These are phyloP conservation scores for Meriones unguiculatus DNA, from an alignment of 2,113 vertebrate species.

Conservation along the genomic window DNA sequence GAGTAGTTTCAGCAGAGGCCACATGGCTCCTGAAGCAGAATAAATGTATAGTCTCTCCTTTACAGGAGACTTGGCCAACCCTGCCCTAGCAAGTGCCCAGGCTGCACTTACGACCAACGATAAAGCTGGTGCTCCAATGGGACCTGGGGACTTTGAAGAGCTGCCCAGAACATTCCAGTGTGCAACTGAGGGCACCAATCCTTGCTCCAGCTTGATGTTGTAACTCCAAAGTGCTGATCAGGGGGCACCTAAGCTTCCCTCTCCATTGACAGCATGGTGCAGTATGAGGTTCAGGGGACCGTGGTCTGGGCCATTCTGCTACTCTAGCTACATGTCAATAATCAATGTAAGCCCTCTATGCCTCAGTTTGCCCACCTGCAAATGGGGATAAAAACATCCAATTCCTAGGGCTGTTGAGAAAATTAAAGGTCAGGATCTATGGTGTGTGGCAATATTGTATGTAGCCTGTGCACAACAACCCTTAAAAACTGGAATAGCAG, in stretches of 20 bases:
- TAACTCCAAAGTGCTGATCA: neutral
- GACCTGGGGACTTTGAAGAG: neutral
- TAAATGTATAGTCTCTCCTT: neutral
- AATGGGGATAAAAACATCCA: neutral
- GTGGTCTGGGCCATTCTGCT: neutral
- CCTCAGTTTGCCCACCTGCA: neutral
- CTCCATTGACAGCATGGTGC: neutral
- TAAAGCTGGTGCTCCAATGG: neutral
- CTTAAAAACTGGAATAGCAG: neutral
- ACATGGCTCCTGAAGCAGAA: neutral
- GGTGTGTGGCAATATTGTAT: neutral
- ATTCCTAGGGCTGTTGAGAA: neutral
- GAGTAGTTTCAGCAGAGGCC: constrained; percentile 21
- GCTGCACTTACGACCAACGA: neutral
- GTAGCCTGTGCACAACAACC: neutral
- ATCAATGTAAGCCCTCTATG: neutral
- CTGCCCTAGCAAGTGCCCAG: neutral
- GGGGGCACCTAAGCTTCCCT: neutral
- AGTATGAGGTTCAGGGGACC: neutral
- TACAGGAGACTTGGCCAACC: neutral
- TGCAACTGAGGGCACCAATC: neutral
- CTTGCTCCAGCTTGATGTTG: neutral
- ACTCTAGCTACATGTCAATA: neutral
- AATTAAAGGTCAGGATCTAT: neutral
- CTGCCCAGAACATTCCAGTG: neutral